A percentile compares a stretch with the other conserved stretches of the same genome.
Evolutionary conservation across 2,888 invertebrate genomes (phyloP).

Genomic region (Polia nebulosa): DNA sequence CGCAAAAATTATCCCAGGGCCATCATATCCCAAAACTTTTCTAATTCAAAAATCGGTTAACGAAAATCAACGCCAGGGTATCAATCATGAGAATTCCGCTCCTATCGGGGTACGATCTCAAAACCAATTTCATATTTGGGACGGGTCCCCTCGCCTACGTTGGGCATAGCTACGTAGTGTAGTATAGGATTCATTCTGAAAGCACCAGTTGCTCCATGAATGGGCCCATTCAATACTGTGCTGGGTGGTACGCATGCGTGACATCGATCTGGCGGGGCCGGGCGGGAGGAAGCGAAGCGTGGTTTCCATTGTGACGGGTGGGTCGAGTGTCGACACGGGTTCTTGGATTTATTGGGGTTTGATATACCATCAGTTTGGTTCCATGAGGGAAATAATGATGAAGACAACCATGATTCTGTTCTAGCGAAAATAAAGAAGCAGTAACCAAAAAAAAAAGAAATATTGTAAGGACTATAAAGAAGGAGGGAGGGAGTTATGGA

Average conservation of each 20-base stretch:
- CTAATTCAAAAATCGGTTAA: constrained; percentile 65
- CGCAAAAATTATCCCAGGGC: constrained; percentile 3
- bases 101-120: constrained; percentile 55
- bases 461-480: too few relatives aligned
- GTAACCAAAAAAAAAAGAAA: too few relatives aligned
- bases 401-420: too few relatives aligned
- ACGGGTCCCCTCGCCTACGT: constrained; percentile 60
- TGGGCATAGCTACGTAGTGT: constrained; percentile 66
- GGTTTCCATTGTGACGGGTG: constrained; percentile 58
- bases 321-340: constrained; percentile 52
- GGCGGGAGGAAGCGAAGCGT: constrained; percentile 63
- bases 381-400: too few relatives aligned
- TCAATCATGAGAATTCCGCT: constrained; percentile 56
- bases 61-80: constrained; percentile 44
- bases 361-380: not conserved
- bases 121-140: constrained; percentile 62
- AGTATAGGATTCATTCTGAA: constrained; percentile 80
- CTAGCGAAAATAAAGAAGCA: too few relatives aligned
- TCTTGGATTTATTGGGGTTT: not conserved
- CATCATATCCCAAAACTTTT: constrained; percentile 40
- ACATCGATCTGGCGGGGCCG: constrained; percentile 76
- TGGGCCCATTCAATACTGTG: constrained; percentile 84
- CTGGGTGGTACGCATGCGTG: constrained; percentile 76
- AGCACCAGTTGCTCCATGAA: constrained; percentile 86
- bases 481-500: too few relatives aligned